These are phyloP conservation scores for Sminthopsis crassicaudata DNA, from an alignment of 2,113 vertebrate species.

Conservation along the genomic window DNA sequence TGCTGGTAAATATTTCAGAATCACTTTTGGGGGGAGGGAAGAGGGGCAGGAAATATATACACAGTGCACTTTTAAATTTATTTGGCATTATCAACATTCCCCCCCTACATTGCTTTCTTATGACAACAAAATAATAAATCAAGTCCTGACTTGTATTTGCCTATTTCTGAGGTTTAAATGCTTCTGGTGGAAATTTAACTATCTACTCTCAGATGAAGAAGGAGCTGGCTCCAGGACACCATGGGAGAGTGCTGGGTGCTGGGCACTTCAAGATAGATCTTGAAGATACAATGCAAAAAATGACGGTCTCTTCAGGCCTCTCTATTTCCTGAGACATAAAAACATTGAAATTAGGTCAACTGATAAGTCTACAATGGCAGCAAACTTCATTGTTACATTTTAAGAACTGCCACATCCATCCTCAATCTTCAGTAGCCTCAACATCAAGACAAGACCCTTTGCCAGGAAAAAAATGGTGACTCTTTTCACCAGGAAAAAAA, in stretches of 20 bases:
- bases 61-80: background rate
- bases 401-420: background rate
- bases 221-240: background rate
- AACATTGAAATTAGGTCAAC: background rate
- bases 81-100: background rate
- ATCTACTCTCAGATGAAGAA: background rate
- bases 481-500: background rate
- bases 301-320: background rate
- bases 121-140: background rate
- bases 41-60: background rate
- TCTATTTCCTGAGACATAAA: background rate
- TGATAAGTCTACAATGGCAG: background rate
- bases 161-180: background rate
- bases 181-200: background rate
- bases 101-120: background rate
- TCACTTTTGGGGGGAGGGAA: background rate
- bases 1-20: background rate
- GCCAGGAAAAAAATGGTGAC: background rate
- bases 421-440: no score
- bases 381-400: background rate
- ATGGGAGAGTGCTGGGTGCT: background rate
- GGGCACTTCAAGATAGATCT: background rate
- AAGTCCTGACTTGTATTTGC: background rate
- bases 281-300: background rate
- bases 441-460: background rate